phyloP scores from a whole-genome alignment of 2,113 vertebrate genomes.

The Myocastor coypus region DNA sequence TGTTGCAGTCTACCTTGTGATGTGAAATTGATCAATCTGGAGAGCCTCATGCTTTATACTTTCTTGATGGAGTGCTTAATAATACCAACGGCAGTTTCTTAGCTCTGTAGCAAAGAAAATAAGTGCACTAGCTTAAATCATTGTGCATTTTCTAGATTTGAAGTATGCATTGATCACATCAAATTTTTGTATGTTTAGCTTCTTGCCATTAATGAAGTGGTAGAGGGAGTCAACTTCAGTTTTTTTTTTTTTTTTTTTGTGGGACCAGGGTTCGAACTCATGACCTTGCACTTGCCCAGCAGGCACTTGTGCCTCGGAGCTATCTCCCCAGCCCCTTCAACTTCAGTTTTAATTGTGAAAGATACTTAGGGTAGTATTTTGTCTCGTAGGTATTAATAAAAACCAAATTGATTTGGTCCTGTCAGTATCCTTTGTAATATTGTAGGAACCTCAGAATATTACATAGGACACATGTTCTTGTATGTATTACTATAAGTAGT shows the following conservation, averaged over 20 bases:
- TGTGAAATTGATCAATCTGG: neutral
- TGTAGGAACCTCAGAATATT: constrained; percentile 3
- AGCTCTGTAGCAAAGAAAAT: constrained; percentile 29
- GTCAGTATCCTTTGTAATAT: constrained; percentile 5
- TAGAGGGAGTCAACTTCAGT: constrained; percentile 3
- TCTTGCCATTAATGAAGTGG: constrained; percentile 13
- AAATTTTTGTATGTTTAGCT: neutral
- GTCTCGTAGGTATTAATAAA: neutral
- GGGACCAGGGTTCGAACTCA: no score
- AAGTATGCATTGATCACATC: neutral
- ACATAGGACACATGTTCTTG: neutral
- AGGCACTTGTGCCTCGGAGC: no score
- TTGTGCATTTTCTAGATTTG: constrained; percentile 28
- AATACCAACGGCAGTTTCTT: neutral
- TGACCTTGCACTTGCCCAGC: no score
- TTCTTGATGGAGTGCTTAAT: neutral
- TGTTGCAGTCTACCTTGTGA: neutral
- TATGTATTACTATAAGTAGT: neutral
- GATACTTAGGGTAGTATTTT: neutral
- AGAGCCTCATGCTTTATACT: constrained; percentile 12
- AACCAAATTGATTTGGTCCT: neutral
- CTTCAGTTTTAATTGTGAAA: constrained; percentile 40
- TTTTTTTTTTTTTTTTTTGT: no score
- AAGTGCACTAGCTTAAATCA: neutral
- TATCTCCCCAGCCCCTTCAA: no score